A percentile compares a stretch with the other conserved stretches of the same genome.
These are phyloP conservation scores for Okamejei kenojei DNA, from an alignment of 2,797 vertebrate species.

Conservation along the genomic window DNA sequence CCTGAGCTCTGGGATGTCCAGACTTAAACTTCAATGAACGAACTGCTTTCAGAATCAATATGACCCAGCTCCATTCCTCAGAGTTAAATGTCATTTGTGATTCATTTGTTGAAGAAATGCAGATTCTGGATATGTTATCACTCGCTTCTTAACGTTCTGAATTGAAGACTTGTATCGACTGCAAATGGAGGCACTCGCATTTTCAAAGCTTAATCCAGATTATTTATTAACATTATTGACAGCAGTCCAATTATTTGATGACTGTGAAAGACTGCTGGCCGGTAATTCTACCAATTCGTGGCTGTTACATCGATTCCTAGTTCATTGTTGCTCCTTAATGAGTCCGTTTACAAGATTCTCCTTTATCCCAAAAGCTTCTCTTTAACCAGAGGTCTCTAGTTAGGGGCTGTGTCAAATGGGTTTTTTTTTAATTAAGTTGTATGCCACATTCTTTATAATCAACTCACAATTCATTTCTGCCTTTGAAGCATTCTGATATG, in stretches of 20 bases:
- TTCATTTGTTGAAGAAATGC: background rate
- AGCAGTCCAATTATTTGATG: background rate
- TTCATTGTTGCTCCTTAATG: background rate
- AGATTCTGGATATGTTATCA: background rate
- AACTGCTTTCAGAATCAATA: background rate
- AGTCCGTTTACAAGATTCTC: background rate
- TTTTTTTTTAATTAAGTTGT: constrained; percentile 7
- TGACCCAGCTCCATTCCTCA: background rate
- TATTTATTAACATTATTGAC: background rate
- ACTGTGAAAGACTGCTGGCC: background rate
- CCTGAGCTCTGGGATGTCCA: background rate
- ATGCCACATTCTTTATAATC: background rate
- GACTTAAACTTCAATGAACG: background rate
- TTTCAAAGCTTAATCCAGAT: background rate
- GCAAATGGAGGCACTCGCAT: background rate
- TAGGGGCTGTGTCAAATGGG: background rate
- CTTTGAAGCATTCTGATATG: background rate
- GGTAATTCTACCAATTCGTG: background rate
- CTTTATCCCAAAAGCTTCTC: constrained; percentile 1
- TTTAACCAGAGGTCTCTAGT: background rate
- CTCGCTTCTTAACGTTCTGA: background rate
- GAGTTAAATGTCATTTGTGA: background rate
- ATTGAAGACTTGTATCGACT: background rate
- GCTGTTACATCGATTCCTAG: background rate
- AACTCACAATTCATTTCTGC: background rate